A percentile compares a stretch with the other conserved stretches of the same genome.
phyloP scores from a whole-genome alignment of 2,113 vertebrate genomes.

The Penelope pileata region DNA sequence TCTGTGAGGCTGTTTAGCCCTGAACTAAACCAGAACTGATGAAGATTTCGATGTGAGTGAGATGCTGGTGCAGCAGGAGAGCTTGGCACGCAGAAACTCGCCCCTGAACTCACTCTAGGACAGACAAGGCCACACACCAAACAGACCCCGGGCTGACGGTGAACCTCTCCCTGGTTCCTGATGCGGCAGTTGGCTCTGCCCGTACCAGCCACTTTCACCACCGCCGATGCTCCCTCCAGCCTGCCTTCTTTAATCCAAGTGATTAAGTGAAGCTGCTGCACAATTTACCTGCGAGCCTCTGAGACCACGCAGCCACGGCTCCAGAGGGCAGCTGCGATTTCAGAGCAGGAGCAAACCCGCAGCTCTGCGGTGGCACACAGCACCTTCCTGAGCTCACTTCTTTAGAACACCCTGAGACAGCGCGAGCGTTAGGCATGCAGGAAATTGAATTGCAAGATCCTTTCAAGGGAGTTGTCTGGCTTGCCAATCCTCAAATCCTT shows the following conservation, averaged over 20 bases:
- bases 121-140: not conserved
- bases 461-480: not conserved
- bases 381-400: not conserved
- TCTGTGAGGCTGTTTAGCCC: accelerated
- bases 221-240: not conserved
- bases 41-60: no score
- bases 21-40: not conserved
- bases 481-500: not conserved
- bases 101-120: not conserved
- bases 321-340: not conserved
- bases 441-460: not conserved
- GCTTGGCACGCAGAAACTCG: accelerated
- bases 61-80: accelerated
- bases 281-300: not conserved
- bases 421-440: not conserved
- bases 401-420: not conserved
- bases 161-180: not conserved
- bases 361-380: not conserved
- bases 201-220: not conserved
- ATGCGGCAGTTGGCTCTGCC: not conserved
- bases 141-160: accelerated
- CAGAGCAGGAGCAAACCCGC: not conserved
- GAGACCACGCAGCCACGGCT: not conserved
- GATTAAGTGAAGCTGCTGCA: not conserved
- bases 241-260: not conserved